Evolutionary conservation across 2,113 vertebrate genomes (phyloP), one percentile per base, ranked within the genome.

Genomic region (Hippocampus guttulatus): DNA sequence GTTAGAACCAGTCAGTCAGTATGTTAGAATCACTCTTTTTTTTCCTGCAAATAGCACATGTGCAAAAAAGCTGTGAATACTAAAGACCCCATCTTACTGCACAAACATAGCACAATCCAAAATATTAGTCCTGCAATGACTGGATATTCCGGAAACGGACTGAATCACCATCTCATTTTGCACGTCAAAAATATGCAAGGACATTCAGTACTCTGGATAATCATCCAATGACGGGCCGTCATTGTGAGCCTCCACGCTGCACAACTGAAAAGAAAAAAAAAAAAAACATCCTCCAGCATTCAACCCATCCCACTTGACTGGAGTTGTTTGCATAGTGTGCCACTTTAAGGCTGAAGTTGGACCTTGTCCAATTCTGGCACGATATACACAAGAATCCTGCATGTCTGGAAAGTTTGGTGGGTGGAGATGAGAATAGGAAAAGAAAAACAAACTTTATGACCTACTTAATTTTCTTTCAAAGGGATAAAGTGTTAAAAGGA

Each of bases 371-470:
- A 15, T 2, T 21, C 14, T 69, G 61, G 78, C 18, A 75, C 8
- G 21, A 10, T 6, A 20, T 68, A 11, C 58, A 43, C 49, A 40
- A 40, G 27, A 57, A 58, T 43, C 5, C 20, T 45, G 38, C 49
- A 70, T 54, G 64, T 54, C 73, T 63, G 30, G 47, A 74, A 73
- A 73, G 58, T 57, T 57, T 0, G 0, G 45, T 75, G 72, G 76
- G 68, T 30, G 79, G 74, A 79, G 74, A 54, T 51, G 18, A 57
- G 23, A 74, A 80, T 45, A 45, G 43, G 41, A 47, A 45, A 65
- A 47, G 58, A 78, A 80, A 81, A 77, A 71, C 72, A 67, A 71
- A 78, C 67, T 67, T 66, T 23, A 63, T 73, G 49, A 72, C 49
- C 69, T 70, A 70, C 8, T 57, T 67, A 47, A 68, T 12, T 41